Evolutionary conservation across 2,797 vertebrate species (phyloP).

Genomic region (Falco novaeseelandiae): DNA sequence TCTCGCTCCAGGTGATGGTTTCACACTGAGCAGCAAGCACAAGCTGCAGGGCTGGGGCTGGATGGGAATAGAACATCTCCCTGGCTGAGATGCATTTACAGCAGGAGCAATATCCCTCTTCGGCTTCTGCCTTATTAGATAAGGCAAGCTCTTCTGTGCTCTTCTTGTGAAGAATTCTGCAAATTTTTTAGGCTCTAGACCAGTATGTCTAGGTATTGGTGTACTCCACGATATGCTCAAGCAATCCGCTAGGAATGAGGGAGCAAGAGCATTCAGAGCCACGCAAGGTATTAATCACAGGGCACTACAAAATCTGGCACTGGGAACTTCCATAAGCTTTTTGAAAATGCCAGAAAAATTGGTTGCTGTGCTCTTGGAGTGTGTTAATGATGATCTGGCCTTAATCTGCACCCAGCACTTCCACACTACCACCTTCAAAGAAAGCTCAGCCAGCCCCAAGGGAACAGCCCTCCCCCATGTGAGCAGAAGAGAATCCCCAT

Average conservation of each 20-base stretch:
- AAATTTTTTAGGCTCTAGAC: not conserved
- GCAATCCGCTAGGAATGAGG: not conserved
- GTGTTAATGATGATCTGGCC: not conserved
- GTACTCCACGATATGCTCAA: not conserved
- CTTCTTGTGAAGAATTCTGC: not conserved
- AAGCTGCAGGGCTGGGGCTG: accelerated
- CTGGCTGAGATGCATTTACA: not conserved
- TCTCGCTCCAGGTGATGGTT: not conserved
- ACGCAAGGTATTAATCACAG: not conserved
- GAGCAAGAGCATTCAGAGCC: not conserved
- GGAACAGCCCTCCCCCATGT: accelerated
- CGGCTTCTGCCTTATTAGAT: not conserved
- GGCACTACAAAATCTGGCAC: accelerated
- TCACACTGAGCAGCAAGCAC: not conserved
- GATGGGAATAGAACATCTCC: not conserved
- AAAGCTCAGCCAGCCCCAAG: not conserved
- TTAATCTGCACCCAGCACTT: not conserved
- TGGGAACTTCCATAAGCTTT: not conserved
- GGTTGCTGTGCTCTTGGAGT: accelerated
- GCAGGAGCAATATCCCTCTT: not conserved
- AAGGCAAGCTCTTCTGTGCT: not conserved
- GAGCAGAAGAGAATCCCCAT: not conserved
- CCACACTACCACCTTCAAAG: not conserved
- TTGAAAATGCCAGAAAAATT: not conserved
- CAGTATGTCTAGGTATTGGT: not conserved